A percentile compares a stretch with the other conserved stretches of the same genome.
These are phyloP conservation scores for Desmodus rotundus DNA, from an alignment of 2,113 vertebrate species.

Conservation along the genomic window DNA sequence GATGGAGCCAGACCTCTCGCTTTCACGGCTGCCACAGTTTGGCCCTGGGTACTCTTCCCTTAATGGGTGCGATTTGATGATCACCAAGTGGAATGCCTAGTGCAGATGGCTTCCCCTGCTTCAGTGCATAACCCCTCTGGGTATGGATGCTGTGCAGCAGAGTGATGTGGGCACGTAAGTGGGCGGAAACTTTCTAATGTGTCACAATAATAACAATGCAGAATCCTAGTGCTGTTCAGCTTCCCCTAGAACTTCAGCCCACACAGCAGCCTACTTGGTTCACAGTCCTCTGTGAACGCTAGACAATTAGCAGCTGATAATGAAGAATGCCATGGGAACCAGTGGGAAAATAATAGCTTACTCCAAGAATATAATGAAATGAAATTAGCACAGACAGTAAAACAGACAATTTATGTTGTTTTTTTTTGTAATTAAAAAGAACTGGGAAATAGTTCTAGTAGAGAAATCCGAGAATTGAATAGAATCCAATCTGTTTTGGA, in stretches of 20 bases:
- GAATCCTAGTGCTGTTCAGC: conserved; percentile 75
- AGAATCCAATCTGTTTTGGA: conserved; percentile 70
- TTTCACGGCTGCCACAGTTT: background rate
- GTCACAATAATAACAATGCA: conserved; percentile 78
- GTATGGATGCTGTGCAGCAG: conserved; percentile 34
- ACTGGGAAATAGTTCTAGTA: conserved; percentile 79
- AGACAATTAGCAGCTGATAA: conserved; percentile 85
- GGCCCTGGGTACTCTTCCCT: conserved; percentile 22
- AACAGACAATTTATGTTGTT: conserved; percentile 82
- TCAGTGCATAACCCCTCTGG: conserved; percentile 29
- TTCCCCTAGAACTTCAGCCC: conserved; percentile 79
- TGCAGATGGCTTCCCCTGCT: conserved; percentile 64
- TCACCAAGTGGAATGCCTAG: background rate
- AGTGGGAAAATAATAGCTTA: conserved; percentile 84
- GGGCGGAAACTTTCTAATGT: conserved; percentile 81
- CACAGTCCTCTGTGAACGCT: conserved; percentile 75
- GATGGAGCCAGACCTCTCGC: conserved; percentile 12
- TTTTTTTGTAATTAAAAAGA: conserved; percentile 78
- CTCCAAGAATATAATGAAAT: conserved; percentile 82
- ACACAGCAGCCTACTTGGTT: conserved; percentile 82
- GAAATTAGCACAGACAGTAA: conserved; percentile 86
- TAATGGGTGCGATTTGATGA: background rate
- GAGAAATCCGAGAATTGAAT: conserved; percentile 74
- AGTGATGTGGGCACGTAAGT: conserved; percentile 70
- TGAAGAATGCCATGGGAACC: conserved; percentile 85